Percentiles rank a stretch among this genome's conserved stretches.
These are phyloP conservation scores for Podarcis siculus DNA, from an alignment of 2,797 vertebrate genomes.

Conservation along the genomic window DNA sequence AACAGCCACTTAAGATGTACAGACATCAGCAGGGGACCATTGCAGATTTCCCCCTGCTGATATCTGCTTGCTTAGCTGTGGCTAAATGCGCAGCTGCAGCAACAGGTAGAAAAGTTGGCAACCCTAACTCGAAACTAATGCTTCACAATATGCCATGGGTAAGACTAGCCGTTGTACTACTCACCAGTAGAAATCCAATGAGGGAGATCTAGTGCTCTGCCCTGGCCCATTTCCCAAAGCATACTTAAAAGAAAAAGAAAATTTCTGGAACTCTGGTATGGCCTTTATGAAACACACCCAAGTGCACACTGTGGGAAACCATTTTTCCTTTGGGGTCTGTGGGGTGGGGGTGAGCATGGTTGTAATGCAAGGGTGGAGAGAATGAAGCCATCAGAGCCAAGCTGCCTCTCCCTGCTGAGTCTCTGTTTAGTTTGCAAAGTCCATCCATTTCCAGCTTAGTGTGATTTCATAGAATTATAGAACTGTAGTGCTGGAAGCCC, in stretches of 20 bases:
- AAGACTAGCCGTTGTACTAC: not conserved
- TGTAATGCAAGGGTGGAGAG: not conserved
- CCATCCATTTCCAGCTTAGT: too few relatives aligned
- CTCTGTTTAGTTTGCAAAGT: not conserved
- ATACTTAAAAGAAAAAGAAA: not conserved
- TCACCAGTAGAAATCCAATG: not conserved
- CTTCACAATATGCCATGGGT: not conserved
- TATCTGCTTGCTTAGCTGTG: not conserved
- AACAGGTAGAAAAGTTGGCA: not conserved
- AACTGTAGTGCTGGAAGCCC: too few relatives aligned
- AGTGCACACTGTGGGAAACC: not conserved
- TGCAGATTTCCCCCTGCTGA: not conserved
- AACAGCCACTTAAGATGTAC: not conserved
- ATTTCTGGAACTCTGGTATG: not conserved
- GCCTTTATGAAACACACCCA: not conserved
- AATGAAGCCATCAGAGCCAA: not conserved
- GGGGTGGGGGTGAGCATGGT: too few relatives aligned
- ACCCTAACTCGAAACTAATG: not conserved
- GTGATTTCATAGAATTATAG: not conserved
- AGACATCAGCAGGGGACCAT: not conserved
- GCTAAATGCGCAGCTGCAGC: not conserved
- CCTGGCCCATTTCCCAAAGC: not conserved
- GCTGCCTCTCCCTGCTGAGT: not conserved
- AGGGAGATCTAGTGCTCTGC: not conserved
- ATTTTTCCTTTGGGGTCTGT: not conserved